Conservation (phyloP, 2,797 vertebrate species). For the Masticophis lateralis region DNA sequence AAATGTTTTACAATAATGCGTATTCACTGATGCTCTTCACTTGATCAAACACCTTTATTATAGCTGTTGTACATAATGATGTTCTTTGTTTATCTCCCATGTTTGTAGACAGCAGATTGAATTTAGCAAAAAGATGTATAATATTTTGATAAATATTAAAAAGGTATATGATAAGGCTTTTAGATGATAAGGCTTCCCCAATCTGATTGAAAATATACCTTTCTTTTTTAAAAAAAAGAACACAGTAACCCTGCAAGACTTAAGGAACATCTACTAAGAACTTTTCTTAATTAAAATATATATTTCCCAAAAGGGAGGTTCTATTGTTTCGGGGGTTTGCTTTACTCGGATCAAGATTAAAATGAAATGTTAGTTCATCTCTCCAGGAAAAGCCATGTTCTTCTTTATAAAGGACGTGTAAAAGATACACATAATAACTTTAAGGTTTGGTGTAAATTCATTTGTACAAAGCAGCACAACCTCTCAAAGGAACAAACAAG, state of each 20-base stretch:
- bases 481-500: constrained; percentile 35
- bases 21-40: neutral
- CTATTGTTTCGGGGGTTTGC: constrained; percentile 14
- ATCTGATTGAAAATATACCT: neutral
- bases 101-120: neutral
- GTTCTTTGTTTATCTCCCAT: neutral
- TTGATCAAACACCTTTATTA: neutral
- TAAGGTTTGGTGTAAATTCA: constrained; percentile 35
- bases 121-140: neutral
- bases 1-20: neutral
- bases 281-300: constrained; percentile 11
- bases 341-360: constrained; percentile 27
- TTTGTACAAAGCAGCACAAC: constrained; percentile 36
- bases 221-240: neutral
- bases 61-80: neutral
- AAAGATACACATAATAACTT: constrained; percentile 2
- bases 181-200: neutral
- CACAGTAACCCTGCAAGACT: neutral
- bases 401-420: neutral
- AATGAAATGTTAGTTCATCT: constrained; percentile 25
- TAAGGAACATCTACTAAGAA: constrained; percentile 18
- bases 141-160: neutral
- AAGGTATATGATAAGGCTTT: neutral
- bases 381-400: constrained; percentile 8
- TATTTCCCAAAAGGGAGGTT: constrained; percentile 20